Evolutionary conservation across 2,113 vertebrate species (phyloP).

Genomic region (Boulengeromyrus knoepffleri): DNA sequence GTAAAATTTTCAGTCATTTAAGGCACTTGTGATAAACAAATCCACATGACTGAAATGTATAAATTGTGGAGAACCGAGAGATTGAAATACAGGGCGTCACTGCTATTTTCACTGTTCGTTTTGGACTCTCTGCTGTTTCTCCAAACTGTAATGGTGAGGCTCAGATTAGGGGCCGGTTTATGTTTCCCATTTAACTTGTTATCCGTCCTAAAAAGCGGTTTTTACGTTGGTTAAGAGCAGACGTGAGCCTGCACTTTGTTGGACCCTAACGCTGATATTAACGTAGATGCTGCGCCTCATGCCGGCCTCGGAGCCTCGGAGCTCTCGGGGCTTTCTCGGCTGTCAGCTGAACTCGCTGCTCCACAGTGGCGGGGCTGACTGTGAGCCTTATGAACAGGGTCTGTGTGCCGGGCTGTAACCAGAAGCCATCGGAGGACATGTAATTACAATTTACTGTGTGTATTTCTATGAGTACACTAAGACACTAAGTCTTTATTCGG

Average conservation of each 20-base stretch:
- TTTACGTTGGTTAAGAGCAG: background rate
- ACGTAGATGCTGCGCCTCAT: background rate
- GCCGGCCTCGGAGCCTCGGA: background rate
- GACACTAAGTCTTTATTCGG: background rate
- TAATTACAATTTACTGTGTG: background rate
- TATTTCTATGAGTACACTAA: background rate
- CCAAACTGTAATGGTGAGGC: background rate
- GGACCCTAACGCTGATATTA: background rate
- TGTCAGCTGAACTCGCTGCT: background rate
- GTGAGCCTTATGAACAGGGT: background rate
- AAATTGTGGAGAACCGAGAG: background rate
- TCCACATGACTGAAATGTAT: background rate
- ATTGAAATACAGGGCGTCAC: background rate
- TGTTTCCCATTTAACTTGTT: background rate
- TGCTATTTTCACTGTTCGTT: too few relatives aligned
- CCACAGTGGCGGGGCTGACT: background rate
- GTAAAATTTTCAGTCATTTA: background rate
- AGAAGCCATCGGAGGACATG: background rate
- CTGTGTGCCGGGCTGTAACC: background rate
- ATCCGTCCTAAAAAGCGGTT: background rate
- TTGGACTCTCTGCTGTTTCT: background rate
- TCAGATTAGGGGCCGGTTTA: background rate
- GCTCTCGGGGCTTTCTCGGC: background rate
- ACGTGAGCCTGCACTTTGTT: background rate
- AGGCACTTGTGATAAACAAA: background rate